Percentiles rank a stretch among this genome's conserved stretches.
Conservation (phyloP, 2,113 vertebrate species). For the Oryzias curvinotus region DNA sequence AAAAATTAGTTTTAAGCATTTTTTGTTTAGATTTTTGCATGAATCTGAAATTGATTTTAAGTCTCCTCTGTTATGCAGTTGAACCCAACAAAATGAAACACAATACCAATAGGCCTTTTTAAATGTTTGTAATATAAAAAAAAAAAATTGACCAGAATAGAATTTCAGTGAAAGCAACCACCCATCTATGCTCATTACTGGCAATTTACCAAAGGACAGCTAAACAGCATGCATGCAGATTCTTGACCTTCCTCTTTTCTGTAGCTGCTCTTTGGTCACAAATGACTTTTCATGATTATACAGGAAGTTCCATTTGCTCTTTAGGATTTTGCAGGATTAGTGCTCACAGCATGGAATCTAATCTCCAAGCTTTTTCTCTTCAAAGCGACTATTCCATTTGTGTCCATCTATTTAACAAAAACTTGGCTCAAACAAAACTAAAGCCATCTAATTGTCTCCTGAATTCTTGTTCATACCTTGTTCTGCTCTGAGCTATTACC, state of each 20-base stretch:
- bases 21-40: no score
- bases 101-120: background rate
- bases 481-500: slow-evolving; percentile 58
- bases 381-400: slow-evolving; percentile 12
- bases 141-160: no score
- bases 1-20: no score
- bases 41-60: no score
- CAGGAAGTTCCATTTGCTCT: background rate
- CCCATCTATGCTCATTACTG: slow-evolving; percentile 1
- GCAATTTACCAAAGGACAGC: background rate
- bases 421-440: slow-evolving; percentile 24
- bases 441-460: slow-evolving; percentile 43
- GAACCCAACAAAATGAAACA: no score
- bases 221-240: background rate
- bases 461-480: slow-evolving; percentile 44
- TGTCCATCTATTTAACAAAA: slow-evolving; percentile 19
- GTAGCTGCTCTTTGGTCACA: background rate
- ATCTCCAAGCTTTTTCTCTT: background rate
- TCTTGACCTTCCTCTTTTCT: background rate
- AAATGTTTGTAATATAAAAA: background rate
- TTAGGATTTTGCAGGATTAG: background rate
- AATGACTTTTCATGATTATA: background rate
- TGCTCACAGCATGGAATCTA: background rate
- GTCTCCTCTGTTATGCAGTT: no score
- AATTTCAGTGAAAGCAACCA: background rate